Conservation (phyloP, 2,113 vertebrate genomes). For the Hepsetus odoe region DNA sequence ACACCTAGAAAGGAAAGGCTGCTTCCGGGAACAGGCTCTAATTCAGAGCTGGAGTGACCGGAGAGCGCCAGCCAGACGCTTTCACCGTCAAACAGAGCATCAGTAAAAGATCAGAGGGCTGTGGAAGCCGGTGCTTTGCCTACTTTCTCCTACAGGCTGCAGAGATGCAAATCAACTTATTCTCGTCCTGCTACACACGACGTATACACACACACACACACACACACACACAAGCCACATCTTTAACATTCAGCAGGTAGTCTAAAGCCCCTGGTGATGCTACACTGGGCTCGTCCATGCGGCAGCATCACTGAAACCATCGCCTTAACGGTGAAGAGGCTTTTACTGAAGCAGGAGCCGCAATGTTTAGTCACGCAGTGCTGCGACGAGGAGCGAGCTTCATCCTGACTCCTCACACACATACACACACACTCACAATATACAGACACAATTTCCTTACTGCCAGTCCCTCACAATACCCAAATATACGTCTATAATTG, state of each 20-base stretch:
- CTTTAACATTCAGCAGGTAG: not conserved
- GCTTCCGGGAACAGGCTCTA: not conserved
- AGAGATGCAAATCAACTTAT: constrained; percentile 18
- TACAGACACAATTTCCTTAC: no score
- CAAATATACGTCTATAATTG: no score
- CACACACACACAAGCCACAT: no score
- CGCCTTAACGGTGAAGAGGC: not conserved
- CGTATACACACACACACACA: not conserved
- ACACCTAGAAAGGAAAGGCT: no score
- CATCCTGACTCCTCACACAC: not conserved
- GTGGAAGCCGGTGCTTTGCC: not conserved
- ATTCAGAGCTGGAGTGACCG: not conserved
- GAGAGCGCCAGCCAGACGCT: not conserved
- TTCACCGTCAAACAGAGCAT: not conserved
- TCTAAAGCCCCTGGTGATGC: not conserved
- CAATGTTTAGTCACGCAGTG: constrained; percentile 34
- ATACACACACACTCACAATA: not conserved
- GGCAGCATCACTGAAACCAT: not conserved
- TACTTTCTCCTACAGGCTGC: not conserved
- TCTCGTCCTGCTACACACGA: not conserved
- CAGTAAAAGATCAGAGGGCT: not conserved
- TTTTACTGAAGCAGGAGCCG: not conserved
- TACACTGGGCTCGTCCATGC: not conserved
- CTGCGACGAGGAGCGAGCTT: constrained; percentile 12
- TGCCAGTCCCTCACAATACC: constrained; percentile 13